Conservation (phyloP, 2,113 vertebrate species). For the Eira barbara region DNA sequence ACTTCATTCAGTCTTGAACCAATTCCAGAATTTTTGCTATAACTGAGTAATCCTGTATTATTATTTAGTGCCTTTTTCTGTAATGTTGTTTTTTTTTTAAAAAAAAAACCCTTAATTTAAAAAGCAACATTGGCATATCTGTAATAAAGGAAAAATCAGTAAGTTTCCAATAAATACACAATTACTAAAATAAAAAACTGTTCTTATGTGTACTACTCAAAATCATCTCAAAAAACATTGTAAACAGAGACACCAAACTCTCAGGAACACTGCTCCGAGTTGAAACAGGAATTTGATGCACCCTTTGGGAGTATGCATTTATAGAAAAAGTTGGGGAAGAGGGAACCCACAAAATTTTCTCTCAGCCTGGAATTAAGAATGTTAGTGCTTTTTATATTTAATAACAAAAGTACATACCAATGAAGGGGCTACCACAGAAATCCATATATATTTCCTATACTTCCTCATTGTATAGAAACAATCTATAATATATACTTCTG, state of each 20-base stretch:
- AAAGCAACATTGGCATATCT: neutral
- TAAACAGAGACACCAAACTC: neutral
- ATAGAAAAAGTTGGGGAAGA: neutral
- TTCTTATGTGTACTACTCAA: neutral
- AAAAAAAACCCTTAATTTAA: neutral
- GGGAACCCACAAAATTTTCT: neutral
- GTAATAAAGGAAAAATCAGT: neutral
- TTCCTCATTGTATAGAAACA: neutral
- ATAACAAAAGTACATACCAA: neutral
- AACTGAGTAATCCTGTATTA: neutral
- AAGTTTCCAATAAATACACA: neutral
- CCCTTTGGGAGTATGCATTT: neutral
- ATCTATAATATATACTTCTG: neutral
- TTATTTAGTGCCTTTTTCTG: neutral
- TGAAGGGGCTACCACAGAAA: neutral
- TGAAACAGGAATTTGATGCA: neutral
- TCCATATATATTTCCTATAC: neutral
- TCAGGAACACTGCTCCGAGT: neutral
- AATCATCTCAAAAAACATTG: neutral
- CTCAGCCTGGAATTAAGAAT: neutral
- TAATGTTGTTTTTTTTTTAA: neutral
- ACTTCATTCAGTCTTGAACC: slow-evolving; percentile 1
- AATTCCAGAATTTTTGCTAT: slow-evolving; percentile 1
- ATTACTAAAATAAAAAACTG: neutral
- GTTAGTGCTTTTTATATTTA: neutral